Base-by-base conservation (phyloP, 1,140 invertebrate species). In the Brachionus koreanus region DNA sequence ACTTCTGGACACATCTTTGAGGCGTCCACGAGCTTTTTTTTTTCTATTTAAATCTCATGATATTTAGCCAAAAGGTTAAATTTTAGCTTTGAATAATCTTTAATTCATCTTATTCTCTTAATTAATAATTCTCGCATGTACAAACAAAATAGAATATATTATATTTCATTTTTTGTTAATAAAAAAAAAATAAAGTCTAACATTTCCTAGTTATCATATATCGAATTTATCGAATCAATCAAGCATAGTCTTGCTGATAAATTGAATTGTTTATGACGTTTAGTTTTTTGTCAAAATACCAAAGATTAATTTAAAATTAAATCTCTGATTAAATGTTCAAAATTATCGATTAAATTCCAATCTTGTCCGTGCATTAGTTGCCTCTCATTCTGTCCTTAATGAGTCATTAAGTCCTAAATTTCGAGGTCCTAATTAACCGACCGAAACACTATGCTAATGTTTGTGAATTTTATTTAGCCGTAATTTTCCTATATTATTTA, bases 211-310 rank as follows among this genome's bases (percentile, higher is more conserved):
- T 65, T 65, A 65, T 65, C 63, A 65, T 65, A 65, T 69, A 12
- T 69, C 65, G 37, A 69, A 39, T 33, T 39, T 39, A 69, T 69
- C 65, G 37, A 69, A 13, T 39, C 33, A 69, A 39, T 69, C 65
- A 69, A 69, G 65, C 65, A 39, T 69, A 69, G 49, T 35, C 37
- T 35, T 69, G 19, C 65, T 69, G 37, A 69, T 69, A 69, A 69
- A 39, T 39, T 37, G 65, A 69, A 19, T 69, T 39, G 35, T 23
- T 69, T 69, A 33, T 69, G 33, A 69, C 16, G 33, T 63, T 63
- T 23, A 16, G 4, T 23, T 65, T 65, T 65, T 37, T 65, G 19
- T 57, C 49, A 57, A 57, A 57, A 57, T 57, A 57, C 49, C 25
- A 65, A 65, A 65, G 63, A 65, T 33, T 37, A 33, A 65, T 65